Evolutionary conservation across 1,140 invertebrate species (phyloP), one percentile per base, ranked within the genome.

Genomic region (Nasonia vitripennis): DNA sequence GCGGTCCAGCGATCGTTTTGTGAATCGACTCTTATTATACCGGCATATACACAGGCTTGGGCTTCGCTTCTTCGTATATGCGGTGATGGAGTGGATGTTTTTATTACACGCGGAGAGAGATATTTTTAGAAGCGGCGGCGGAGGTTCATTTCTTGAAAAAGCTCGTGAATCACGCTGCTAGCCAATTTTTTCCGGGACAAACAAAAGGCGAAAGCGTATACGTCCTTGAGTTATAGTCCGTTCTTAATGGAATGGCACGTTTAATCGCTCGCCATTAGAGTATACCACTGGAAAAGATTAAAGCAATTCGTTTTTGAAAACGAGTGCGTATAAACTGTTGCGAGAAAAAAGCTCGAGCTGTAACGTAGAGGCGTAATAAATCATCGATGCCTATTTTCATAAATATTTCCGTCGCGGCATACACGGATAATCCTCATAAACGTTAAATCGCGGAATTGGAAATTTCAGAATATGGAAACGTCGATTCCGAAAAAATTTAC

Each of bases 401-500:
- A 81, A 81, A 51, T 81, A 73, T 17, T 37, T 55, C 31, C 12
- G 27, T 17, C 9, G 27, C 34, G 1, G 37, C 4, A 7, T 41
- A 51, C 71, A 51, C 51, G 73, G 41, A 71, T 77, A 68, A 81
- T 81, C 37, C 78, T 81, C 73, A 81, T 85, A 81, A 85, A 81
- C 45, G 70, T 84, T 62, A 37, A 62, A 79, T 75, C 12, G 31
- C 2, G 20, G 48, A 48, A 80, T 51, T 84, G 51, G 34, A 71
- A 78, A 78, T 70, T 78, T 70, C 27, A 73, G 78, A 83, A 80
- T 80, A 74, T 85, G 70, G 78, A 45, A 74, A 34, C 67, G 70
- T 74, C 68, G 84, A 81, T 27, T 3, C 14, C 0, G 78, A 78
- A 78, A 81, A 81, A 85, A 81, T 81, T 85, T 85, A 78, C 73